A percentile compares a stretch with the other conserved stretches of the same genome.
These are phyloP conservation scores for Odontocolon sp. DNA, from an alignment of 2,888 invertebrate genomes.

Conservation along the genomic window DNA sequence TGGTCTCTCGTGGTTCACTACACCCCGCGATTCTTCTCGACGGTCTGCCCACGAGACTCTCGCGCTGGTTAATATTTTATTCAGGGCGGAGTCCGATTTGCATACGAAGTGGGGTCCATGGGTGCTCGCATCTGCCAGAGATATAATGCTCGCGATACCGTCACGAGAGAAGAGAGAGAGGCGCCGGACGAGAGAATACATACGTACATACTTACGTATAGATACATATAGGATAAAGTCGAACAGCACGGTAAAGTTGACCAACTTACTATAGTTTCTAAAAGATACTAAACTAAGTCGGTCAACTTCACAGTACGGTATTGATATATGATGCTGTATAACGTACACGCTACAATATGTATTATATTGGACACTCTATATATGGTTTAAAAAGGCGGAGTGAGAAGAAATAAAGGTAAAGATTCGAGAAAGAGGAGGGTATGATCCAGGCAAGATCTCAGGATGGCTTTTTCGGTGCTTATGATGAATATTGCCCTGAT, in stretches of 20 bases:
- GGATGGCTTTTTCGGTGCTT: background rate
- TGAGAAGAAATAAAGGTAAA: background rate
- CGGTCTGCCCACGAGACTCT: conserved; percentile 50
- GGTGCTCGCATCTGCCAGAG: conserved; percentile 69
- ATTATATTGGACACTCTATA: too few species aligned
- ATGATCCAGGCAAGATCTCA: conserved; percentile 14
- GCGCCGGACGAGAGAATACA: conserved; percentile 19
- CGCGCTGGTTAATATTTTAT: conserved; percentile 74
- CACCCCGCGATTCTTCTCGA: conserved; percentile 29
- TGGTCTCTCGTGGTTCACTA: conserved; percentile 34
- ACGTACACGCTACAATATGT: too few species aligned
- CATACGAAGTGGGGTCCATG: conserved; percentile 72
- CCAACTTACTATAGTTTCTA: too few species aligned
- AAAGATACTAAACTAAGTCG: conserved; percentile 20
- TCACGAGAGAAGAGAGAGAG: conserved; percentile 50
- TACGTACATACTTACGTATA: background rate
- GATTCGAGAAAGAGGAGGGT: background rate
- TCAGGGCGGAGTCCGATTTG: conserved; percentile 76
- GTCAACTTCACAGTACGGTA: conserved; percentile 37
- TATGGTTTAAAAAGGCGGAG: background rate
- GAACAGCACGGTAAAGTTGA: conserved; percentile 3
- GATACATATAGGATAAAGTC: too few species aligned
- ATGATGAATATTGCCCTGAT: too few species aligned
- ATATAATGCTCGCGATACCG: conserved; percentile 66
- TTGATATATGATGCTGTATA: background rate